Conservation (phyloP, 2,888 invertebrate genomes). For the Melanostoma scalare region DNA sequence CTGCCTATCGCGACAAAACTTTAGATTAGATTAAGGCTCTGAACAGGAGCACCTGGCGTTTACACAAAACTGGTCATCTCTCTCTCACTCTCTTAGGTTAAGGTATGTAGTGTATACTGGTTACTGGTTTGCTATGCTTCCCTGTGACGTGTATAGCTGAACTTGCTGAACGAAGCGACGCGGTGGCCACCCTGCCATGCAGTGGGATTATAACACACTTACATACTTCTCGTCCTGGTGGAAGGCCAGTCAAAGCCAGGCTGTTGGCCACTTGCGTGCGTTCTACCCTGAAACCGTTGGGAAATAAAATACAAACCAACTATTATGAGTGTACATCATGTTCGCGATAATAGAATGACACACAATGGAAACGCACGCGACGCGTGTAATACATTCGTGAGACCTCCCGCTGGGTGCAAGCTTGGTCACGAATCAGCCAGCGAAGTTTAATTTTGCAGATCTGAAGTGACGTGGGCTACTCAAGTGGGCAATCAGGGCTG, state of each 20-base stretch:
- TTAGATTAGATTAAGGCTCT: slow-evolving; percentile 66
- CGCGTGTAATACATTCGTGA: not conserved
- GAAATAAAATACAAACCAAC: slow-evolving; percentile 69
- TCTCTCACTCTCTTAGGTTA: not conserved
- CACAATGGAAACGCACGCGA: slow-evolving; percentile 54
- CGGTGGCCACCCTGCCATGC: not conserved
- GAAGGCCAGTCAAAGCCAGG: slow-evolving; percentile 17
- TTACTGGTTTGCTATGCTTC: slow-evolving; percentile 4
- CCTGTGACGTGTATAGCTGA: slow-evolving; percentile 9
- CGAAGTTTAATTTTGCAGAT: slow-evolving; percentile 27
- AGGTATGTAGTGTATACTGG: not conserved
- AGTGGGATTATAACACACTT: slow-evolving; percentile 42
- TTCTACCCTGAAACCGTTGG: slow-evolving; percentile 48
- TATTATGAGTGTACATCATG: slow-evolving; percentile 69
- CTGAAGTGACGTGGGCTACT: slow-evolving; percentile 30
- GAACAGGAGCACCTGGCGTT: slow-evolving; percentile 50
- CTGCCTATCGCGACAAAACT: slow-evolving; percentile 63
- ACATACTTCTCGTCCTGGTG: slow-evolving; percentile 16
- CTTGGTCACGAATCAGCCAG: slow-evolving; percentile 23
- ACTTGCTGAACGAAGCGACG: slow-evolving; percentile 1
- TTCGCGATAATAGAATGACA: slow-evolving; percentile 67
- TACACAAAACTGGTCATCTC: slow-evolving; percentile 6
- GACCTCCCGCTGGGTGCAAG: slow-evolving; percentile 34
- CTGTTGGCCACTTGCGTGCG: slow-evolving; percentile 50
- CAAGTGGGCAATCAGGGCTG: slow-evolving; percentile 7